Percentiles rank a stretch among this genome's conserved stretches.
Conservation (phyloP, 1,140 invertebrate genomes). For the Calycopis cecrops region DNA sequence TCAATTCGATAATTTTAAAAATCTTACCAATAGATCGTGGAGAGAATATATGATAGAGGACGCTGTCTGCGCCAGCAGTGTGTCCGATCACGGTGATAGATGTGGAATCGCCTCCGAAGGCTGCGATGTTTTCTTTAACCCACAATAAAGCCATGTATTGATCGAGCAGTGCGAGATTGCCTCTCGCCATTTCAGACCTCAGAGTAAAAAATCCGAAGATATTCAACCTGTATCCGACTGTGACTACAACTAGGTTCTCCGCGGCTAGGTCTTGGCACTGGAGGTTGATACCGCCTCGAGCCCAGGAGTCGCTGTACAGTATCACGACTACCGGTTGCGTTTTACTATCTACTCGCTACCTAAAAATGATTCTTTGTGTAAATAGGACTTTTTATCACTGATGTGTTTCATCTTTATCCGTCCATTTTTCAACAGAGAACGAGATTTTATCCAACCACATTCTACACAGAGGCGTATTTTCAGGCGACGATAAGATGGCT, state of each 20-base stretch:
- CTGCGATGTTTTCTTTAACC: constrained; percentile 81
- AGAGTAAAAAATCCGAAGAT: constrained; percentile 84
- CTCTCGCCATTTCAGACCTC: constrained; percentile 71
- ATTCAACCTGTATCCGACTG: constrained; percentile 79
- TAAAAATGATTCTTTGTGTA: constrained; percentile 35
- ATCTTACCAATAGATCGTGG: constrained; percentile 76
- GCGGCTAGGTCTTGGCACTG: constrained; percentile 80
- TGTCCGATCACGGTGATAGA: constrained; percentile 84
- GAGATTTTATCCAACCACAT: too few species aligned
- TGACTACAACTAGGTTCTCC: constrained; percentile 80
- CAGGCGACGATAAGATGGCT: too few species aligned
- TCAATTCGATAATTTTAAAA: neutral
- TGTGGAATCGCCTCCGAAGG: constrained; percentile 83
- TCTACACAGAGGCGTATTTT: too few species aligned
- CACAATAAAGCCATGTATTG: constrained; percentile 83
- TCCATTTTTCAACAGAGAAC: too few species aligned
- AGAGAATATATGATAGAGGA: constrained; percentile 77
- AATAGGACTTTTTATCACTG: too few species aligned
- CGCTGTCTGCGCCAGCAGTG: constrained; percentile 78
- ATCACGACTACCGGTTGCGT: constrained; percentile 77
- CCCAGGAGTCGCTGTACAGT: constrained; percentile 76
- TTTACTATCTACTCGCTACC: constrained; percentile 74
- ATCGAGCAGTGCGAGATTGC: constrained; percentile 84
- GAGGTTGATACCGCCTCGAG: constrained; percentile 43
- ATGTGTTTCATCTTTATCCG: neutral